A percentile compares a stretch with the other conserved stretches of the same genome.
Conservation (phyloP, 2,888 invertebrate genomes). For the Nudaria mundana region DNA sequence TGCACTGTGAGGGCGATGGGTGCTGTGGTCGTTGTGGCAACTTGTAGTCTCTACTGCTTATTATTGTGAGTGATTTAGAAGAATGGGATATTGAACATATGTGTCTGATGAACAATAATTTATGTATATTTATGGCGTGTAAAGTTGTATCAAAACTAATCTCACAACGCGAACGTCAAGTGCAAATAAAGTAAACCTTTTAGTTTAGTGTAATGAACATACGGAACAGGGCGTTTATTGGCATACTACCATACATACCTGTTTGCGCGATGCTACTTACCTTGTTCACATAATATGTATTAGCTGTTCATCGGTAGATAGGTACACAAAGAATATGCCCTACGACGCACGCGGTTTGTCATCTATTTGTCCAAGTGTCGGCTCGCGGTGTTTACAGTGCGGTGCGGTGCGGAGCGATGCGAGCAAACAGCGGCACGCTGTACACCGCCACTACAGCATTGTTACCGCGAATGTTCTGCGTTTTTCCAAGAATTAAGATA, state of each 20-base stretch:
- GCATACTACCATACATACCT: no score
- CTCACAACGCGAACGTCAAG: no score
- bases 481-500: background rate
- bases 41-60: constrained; percentile 1
- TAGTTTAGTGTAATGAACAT: no score
- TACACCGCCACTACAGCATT: constrained; percentile 4
- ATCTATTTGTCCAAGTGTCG: constrained; percentile 23
- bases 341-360: constrained; percentile 5
- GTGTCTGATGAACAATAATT: background rate
- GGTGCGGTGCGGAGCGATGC: no score
- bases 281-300: background rate
- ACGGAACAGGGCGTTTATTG: no score
- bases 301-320: background rate
- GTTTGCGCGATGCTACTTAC: background rate
- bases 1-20: no score
- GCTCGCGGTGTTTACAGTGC: constrained; percentile 5
- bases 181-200: no score
- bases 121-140: background rate
- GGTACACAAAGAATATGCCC: constrained; percentile 2
- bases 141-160: no score
- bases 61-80: background rate
- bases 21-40: background rate
- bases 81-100: constrained; percentile 1
- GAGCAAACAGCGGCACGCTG: constrained; percentile 6
- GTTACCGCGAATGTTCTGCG: constrained; percentile 2